phyloP scores from a whole-genome alignment of 1,140 invertebrate genomes.

The Drosophila miranda region DNA sequence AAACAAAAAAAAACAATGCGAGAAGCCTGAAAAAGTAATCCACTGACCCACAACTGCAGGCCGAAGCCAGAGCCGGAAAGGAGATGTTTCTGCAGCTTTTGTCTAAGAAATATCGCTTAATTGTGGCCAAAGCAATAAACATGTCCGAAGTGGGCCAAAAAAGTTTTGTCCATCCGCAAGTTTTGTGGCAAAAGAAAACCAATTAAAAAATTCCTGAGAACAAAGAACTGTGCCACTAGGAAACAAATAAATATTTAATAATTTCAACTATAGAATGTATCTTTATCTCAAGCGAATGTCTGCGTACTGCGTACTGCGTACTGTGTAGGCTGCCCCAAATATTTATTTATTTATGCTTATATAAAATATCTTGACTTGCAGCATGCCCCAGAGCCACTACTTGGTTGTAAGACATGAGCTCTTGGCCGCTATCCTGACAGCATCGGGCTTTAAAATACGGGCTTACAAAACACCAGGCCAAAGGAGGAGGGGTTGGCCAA shows the following conservation, averaged over 20 bases:
- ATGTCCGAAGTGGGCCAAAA: constrained; percentile 29
- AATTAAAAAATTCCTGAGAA: constrained; percentile 34
- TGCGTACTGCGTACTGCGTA: constrained; percentile 14
- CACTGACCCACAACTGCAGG: constrained; percentile 42
- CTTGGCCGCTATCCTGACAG: constrained; percentile 73
- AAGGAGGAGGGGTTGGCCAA: constrained; percentile 22
- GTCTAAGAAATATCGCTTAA: constrained; percentile 41
- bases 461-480: constrained; percentile 69
- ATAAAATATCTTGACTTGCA: constrained; percentile 38
- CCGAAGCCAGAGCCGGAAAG: neutral
- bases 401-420: constrained; percentile 71
- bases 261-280: neutral
- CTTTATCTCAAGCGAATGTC: constrained; percentile 34
- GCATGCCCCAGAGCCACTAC: constrained; percentile 27
- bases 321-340: constrained; percentile 2
- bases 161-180: constrained; percentile 34
- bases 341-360: constrained; percentile 17
- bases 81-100: constrained; percentile 5
- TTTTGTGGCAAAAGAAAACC: constrained; percentile 44
- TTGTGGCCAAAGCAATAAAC: constrained; percentile 45
- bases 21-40: constrained; percentile 13
- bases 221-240: too few relatives aligned
- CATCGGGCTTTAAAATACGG: constrained; percentile 77
- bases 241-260: too few relatives aligned
- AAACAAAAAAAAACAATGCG: neutral